Percentiles rank a stretch among this genome's conserved stretches.
phyloP scores from a whole-genome alignment of 2,888 invertebrate species.

The Volucella bombylans region DNA sequence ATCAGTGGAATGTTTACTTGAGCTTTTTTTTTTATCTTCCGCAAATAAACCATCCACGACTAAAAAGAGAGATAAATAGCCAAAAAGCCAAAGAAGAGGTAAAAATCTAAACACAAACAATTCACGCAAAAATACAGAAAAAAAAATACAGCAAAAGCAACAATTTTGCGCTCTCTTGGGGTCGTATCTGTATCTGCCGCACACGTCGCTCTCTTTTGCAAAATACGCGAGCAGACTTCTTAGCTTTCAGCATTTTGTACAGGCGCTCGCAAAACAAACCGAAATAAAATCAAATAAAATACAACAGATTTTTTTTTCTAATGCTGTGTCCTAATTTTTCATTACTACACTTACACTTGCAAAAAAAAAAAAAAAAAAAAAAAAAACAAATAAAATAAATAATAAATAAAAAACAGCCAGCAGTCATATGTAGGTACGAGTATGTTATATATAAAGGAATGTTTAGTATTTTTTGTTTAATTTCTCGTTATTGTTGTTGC shows the following conservation, averaged over 20 bases:
- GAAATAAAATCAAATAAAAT: constrained; percentile 65
- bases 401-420: constrained; percentile 12
- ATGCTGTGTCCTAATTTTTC: constrained; percentile 73
- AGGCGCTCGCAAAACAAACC: constrained; percentile 55
- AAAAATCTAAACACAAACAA: constrained; percentile 68
- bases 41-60: constrained; percentile 55
- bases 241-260: constrained; percentile 64
- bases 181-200: constrained; percentile 43
- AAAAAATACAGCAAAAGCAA: constrained; percentile 30
- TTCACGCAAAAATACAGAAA: constrained; percentile 46
- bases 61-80: constrained; percentile 7
- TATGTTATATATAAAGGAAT: constrained; percentile 50
- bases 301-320: constrained; percentile 56
- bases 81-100: constrained; percentile 4
- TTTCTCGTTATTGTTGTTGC: constrained; percentile 59
- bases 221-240: constrained; percentile 66
- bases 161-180: constrained; percentile 36
- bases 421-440: constrained; percentile 44
- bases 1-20: constrained; percentile 51
- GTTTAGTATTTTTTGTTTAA: constrained; percentile 56
- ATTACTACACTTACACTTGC: constrained; percentile 71
- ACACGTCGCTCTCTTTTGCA: constrained; percentile 48
- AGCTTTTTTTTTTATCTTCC: constrained; percentile 67
- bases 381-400: too few species aligned
- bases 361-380: not conserved